Base-by-base conservation (phyloP, 2,797 vertebrate species). In the Paguma larvata region DNA sequence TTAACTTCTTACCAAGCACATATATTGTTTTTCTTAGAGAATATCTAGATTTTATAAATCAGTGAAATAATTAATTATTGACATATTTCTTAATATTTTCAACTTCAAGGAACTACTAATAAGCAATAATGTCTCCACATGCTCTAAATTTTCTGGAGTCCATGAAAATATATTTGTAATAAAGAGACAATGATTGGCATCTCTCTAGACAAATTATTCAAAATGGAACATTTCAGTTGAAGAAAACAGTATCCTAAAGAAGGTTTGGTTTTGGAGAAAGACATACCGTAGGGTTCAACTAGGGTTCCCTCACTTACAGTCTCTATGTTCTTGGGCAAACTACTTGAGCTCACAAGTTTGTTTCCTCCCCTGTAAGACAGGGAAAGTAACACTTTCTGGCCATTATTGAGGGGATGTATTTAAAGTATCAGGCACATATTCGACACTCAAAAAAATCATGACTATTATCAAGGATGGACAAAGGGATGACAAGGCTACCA, bases 141-240 rank as follows among this genome's bases (percentile, higher is more conserved):
- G 27, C 32, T 62, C 25, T 70, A 59, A 85, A 82, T 87, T 93
- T 94, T 68, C 77, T 85, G 46, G 68, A 83, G 38, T 48, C 80
- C 9, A 5, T 25, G 38, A 82, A 32, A 91, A 88, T 65, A 68
- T 4, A 41, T 18, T 90, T 30, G 79, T 34, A 68, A 25, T 44
- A n/a, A 85, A 96, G 19, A 89, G 62, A 23, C 10, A 44, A 53
- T 15, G 27, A 38, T 0, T 9, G 62, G 44, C 1, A 23, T 85
- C 30, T 84, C 32, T 95, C 70, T 73, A 53, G n/a, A 89, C 32
- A 83, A 95, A 97, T 75, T 73, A 84, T n/a, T 83, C 82, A 75
- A 89, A 94, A 96, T 87, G 9, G 46, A 70, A 67, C 32, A 68
- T 51, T 59, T 41, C 34, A 30, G 80, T 93, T 10, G 73, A 32